These are phyloP conservation scores for Aphidoletes aphidimyza DNA, from an alignment of 2,888 invertebrate genomes.

Conservation along the genomic window DNA sequence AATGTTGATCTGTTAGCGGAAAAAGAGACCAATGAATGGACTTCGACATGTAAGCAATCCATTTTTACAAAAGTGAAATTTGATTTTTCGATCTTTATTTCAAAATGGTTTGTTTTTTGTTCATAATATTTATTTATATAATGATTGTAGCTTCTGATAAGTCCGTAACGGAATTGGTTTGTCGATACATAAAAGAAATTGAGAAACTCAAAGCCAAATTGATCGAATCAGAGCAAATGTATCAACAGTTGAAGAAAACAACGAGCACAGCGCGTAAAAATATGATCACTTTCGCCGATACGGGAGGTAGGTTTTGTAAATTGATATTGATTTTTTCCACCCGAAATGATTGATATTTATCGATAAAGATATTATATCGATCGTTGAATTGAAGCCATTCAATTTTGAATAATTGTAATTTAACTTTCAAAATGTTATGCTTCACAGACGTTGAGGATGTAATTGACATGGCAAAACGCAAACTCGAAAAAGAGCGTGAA, in stretches of 20 bases:
- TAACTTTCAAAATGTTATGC: constrained; percentile 20
- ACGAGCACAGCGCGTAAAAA: constrained; percentile 57
- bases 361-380: too few relatives aligned
- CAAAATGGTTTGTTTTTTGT: constrained; percentile 60
- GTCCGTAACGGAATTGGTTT: constrained; percentile 75
- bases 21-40: constrained; percentile 70
- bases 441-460: constrained; percentile 66
- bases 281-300: constrained; percentile 57
- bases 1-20: constrained; percentile 86
- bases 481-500: constrained; percentile 76
- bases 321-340: background rate
- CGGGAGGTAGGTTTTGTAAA: constrained; percentile 59
- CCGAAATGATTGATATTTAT: background rate
- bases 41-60: constrained; percentile 58
- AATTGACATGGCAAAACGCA: constrained; percentile 83
- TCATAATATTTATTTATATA: too few relatives aligned
- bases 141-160: constrained; percentile 68
- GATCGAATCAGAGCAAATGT: constrained; percentile 85
- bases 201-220: constrained; percentile 89
- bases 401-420: background rate
- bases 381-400: background rate
- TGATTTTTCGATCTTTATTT: background rate
- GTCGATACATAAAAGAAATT: constrained; percentile 89
- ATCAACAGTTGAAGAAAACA: constrained; percentile 75
- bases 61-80: too few relatives aligned